Evolutionary conservation across 2,888 invertebrate species (phyloP).

Genomic region (Drosophila hawaiiensis): DNA sequence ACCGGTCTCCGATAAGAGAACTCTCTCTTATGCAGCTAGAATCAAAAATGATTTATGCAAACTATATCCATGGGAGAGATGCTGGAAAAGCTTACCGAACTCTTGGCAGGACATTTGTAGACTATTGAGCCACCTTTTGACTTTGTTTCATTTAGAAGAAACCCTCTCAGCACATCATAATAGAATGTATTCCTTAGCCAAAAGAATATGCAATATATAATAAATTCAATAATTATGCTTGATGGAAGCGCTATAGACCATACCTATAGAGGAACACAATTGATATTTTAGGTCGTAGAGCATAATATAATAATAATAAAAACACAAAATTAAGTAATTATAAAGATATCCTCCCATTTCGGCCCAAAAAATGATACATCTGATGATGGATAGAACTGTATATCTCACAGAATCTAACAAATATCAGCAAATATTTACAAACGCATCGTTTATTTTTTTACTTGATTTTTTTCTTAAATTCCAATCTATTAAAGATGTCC

Average conservation of each 20-base stretch:
- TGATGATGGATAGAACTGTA: not conserved
- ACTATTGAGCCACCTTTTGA: not conserved
- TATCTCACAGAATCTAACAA: not conserved
- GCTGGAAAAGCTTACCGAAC: no score
- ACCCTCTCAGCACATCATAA: not conserved
- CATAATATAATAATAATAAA: no score
- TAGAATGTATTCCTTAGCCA: not conserved
- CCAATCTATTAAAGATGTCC: no score
- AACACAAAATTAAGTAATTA: no score
- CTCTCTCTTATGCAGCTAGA: not conserved
- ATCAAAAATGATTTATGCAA: not conserved
- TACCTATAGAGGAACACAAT: no score
- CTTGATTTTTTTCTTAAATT: not conserved
- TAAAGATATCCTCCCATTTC: no score
- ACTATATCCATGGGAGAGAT: not conserved
- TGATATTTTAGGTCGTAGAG: no score
- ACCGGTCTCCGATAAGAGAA: not conserved
- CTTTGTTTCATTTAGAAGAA: not conserved
- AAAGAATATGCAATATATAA: not conserved
- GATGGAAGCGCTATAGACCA: no score
- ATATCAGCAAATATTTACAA: not conserved
- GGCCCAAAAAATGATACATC: no score
- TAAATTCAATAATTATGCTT: not conserved
- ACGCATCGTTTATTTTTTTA: not conserved
- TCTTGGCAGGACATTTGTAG: not conserved